phyloP scores from a whole-genome alignment of 2,113 vertebrate genomes.

The Gopherus flavomarginatus region DNA sequence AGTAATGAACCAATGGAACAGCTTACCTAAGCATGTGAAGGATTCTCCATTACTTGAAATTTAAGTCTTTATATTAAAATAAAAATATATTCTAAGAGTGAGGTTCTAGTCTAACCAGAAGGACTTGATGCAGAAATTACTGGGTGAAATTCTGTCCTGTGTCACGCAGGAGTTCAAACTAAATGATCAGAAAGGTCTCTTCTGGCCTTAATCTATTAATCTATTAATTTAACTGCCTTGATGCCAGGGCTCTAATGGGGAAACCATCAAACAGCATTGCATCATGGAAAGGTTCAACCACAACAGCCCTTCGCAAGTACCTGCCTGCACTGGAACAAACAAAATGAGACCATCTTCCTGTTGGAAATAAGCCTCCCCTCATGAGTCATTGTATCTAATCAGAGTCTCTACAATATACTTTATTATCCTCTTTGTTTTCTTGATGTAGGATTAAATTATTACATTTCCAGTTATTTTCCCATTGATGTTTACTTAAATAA shows the following conservation, averaged over 20 bases:
- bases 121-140: not conserved
- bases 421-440: slow-evolving; percentile 47
- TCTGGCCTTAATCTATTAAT: not conserved
- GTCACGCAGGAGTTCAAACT: not conserved
- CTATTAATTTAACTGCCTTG: not conserved
- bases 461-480: slow-evolving; percentile 47
- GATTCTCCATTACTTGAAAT: not conserved
- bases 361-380: not conserved
- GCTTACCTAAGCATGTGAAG: not conserved
- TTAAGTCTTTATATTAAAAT: not conserved
- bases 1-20: accelerated
- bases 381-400: not conserved
- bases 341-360: not conserved
- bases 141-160: not conserved
- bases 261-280: accelerated
- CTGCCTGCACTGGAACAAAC: not conserved
- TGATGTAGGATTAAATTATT: slow-evolving; percentile 57
- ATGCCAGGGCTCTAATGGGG: not conserved
- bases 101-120: not conserved
- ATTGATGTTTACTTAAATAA: slow-evolving; percentile 54
- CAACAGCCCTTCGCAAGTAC: not conserved
- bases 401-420: not conserved
- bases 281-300: accelerated
- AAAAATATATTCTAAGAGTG: not conserved
- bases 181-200: not conserved